phyloP scores from a whole-genome alignment of 1,140 invertebrate species.

The Chrysoperla carnea region DNA sequence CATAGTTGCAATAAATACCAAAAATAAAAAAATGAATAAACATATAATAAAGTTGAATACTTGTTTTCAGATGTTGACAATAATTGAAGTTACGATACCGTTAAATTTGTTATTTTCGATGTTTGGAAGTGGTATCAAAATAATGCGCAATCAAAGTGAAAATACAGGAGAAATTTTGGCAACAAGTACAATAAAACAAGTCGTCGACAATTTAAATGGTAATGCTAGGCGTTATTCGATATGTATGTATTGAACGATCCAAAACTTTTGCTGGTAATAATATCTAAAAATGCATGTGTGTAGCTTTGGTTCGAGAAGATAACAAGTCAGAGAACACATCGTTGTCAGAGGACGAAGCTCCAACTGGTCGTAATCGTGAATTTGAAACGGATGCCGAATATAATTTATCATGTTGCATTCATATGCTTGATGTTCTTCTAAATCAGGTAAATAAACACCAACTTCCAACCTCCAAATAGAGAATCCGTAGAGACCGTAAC shows the following conservation, averaged over 20 bases:
- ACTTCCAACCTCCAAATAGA: background rate
- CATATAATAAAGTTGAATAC: too few relatives aligned
- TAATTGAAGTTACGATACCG: slow-evolving; percentile 78
- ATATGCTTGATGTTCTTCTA: slow-evolving; percentile 89
- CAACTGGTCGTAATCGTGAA: slow-evolving; percentile 35
- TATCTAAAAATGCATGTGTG: background rate
- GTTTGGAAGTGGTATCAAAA: slow-evolving; percentile 65
- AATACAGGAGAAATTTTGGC: background rate
- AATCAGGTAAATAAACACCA: slow-evolving; percentile 68
- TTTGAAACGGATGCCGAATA: slow-evolving; percentile 46
- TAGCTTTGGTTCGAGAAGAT: slow-evolving; percentile 44
- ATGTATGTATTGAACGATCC: slow-evolving; percentile 24
- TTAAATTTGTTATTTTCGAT: slow-evolving; percentile 71
- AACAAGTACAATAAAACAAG: slow-evolving; percentile 16
- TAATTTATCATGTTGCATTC: slow-evolving; percentile 81
- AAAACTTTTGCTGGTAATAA: too few relatives aligned
- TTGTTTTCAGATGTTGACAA: slow-evolving; percentile 52
- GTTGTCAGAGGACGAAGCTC: slow-evolving; percentile 50
- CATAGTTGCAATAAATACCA: too few relatives aligned
- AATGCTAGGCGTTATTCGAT: slow-evolving; percentile 27
- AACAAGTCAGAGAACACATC: slow-evolving; percentile 46
- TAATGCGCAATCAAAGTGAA: slow-evolving; percentile 27
- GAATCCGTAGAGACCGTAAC: too few relatives aligned
- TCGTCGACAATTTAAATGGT: slow-evolving; percentile 12
- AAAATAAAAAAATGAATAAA: too few relatives aligned